Evolutionary conservation across 2,113 vertebrate species (phyloP).

Genomic region (Rutilus rutilus): DNA sequence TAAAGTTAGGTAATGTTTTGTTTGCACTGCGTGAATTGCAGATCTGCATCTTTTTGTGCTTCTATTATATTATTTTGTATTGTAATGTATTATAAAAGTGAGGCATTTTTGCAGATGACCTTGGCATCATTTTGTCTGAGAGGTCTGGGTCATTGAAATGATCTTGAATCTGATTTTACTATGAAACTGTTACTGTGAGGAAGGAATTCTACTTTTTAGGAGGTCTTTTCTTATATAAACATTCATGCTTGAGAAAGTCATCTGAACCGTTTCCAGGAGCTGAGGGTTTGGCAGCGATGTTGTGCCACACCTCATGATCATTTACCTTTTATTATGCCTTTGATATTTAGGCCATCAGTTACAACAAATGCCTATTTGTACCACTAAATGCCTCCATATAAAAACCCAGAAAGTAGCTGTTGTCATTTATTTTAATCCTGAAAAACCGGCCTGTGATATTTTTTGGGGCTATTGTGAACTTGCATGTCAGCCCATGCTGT

Average conservation of each 20-base stretch:
- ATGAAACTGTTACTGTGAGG: slow-evolving; percentile 7
- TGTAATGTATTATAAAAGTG: not conserved
- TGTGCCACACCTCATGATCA: slow-evolving; percentile 50
- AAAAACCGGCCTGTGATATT: slow-evolving; percentile 47
- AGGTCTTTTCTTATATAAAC: slow-evolving; percentile 58
- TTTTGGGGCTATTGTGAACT: slow-evolving; percentile 28
- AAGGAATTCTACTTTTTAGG: slow-evolving; percentile 51
- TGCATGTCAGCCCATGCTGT: slow-evolving; percentile 12
- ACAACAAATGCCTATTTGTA: slow-evolving; percentile 40
- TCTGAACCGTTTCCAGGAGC: slow-evolving; percentile 59
- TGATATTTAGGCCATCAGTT: slow-evolving; percentile 41
- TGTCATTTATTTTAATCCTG: slow-evolving; percentile 35
- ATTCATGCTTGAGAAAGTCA: slow-evolving; percentile 58
- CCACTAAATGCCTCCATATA: slow-evolving; percentile 40
- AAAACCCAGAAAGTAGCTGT: slow-evolving; percentile 42
- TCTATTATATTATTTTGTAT: not conserved
- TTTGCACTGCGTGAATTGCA: not conserved
- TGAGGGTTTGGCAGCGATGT: slow-evolving; percentile 53
- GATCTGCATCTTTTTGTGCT: not conserved
- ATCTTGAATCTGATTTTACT: slow-evolving; percentile 31
- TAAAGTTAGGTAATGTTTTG: not conserved
- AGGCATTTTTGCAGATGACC: not conserved
- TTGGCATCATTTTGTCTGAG: not conserved
- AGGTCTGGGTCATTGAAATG: slow-evolving; percentile 15
- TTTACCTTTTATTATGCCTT: slow-evolving; percentile 51